phyloP scores from a whole-genome alignment of 2,113 vertebrate species.

The Gallinago undulata region DNA sequence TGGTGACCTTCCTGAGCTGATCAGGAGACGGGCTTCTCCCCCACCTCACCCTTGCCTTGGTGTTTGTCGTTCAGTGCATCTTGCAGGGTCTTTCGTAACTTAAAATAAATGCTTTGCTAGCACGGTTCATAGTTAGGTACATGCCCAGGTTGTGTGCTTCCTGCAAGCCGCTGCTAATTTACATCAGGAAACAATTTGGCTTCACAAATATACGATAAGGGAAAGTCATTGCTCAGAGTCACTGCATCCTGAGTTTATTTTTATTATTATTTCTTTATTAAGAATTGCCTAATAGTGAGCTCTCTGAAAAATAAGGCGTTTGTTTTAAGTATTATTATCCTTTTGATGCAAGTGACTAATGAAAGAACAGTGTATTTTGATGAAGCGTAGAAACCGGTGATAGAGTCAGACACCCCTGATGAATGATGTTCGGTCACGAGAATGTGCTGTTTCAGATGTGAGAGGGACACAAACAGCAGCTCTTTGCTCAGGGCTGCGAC shows the following conservation, averaged over 20 bases:
- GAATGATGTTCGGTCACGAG: neutral
- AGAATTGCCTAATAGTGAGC: neutral
- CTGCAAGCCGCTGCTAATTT: neutral
- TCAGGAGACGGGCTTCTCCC: neutral
- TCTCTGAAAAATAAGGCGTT: neutral
- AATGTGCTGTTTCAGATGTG: neutral
- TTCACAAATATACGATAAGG: neutral
- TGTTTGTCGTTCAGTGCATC: neutral
- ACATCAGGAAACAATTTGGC: neutral
- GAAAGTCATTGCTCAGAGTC: neutral
- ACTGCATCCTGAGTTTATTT: neutral
- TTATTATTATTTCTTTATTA: no score
- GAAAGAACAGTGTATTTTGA: neutral
- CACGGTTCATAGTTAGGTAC: neutral
- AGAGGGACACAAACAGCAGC: neutral
- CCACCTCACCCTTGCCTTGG: neutral
- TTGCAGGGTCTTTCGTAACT: neutral
- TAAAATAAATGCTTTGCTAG: neutral
- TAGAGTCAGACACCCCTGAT: neutral
- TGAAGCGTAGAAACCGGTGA: neutral
- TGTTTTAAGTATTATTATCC: neutral
- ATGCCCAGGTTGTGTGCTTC: neutral
- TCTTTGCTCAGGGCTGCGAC: neutral
- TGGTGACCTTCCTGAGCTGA: neutral
- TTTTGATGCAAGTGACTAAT: neutral